phyloP scores from a whole-genome alignment of 2,888 invertebrate genomes.

The Apodemia mormo region DNA sequence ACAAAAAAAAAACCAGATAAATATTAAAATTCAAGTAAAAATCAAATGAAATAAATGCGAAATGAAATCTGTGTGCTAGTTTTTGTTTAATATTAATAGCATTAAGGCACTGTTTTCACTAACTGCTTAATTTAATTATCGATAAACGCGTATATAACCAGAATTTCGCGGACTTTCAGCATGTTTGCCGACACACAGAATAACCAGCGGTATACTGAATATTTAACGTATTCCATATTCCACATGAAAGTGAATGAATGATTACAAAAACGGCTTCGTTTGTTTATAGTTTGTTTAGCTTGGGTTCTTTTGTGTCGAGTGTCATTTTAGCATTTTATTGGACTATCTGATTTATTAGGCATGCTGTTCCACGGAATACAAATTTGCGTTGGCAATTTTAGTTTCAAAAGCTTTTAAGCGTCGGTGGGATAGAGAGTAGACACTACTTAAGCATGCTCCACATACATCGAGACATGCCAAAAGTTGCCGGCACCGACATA shows the following conservation, averaged over 20 bases:
- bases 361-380: background rate
- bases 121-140: background rate
- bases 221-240: slow-evolving; percentile 3
- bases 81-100: background rate
- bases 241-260: background rate
- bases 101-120: background rate
- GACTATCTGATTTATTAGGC: slow-evolving; percentile 6
- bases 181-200: slow-evolving; percentile 10
- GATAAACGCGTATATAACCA: background rate
- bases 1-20: background rate
- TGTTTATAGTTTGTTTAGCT: slow-evolving; percentile 9
- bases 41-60: background rate
- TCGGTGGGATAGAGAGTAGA: background rate
- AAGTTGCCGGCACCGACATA: no score
- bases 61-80: background rate
- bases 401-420: background rate
- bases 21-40: background rate
- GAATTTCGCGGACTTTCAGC: background rate
- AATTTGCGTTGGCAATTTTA: background rate
- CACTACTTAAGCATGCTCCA: no score
- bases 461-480: no score
- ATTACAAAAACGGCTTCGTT: slow-evolving; percentile 8
- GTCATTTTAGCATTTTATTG: slow-evolving; percentile 15
- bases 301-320: slow-evolving; percentile 3
- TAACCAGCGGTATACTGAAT: background rate